Evolutionary conservation across 2,888 invertebrate species (phyloP).

Genomic region (Homarus gammarus): DNA sequence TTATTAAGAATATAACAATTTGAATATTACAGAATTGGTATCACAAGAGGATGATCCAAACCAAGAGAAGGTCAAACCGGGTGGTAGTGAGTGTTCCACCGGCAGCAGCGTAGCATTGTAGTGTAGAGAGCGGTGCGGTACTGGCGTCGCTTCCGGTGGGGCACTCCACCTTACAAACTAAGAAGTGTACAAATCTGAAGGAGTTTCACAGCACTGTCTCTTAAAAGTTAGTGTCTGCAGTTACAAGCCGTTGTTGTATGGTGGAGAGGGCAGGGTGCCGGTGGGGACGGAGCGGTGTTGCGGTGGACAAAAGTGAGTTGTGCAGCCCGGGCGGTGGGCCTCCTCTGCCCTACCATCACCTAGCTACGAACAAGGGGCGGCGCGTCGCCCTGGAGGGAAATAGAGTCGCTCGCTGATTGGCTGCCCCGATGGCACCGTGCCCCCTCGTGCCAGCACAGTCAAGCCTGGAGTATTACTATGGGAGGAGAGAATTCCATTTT

Average conservation of each 20-base stretch:
- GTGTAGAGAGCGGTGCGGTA: slow-evolving; percentile 5
- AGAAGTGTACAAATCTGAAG: slow-evolving; percentile 70
- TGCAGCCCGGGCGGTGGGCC: slow-evolving; percentile 1
- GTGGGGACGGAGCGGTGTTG: slow-evolving; percentile 34
- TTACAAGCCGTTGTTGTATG: slow-evolving; percentile 69
- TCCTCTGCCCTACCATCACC: slow-evolving; percentile 29
- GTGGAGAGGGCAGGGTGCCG: slow-evolving; percentile 46
- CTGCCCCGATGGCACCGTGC: slow-evolving; percentile 50
- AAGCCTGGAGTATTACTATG: slow-evolving; percentile 72
- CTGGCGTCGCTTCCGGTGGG: slow-evolving; percentile 13
- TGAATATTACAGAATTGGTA: slow-evolving; percentile 72
- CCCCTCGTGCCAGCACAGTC: slow-evolving; percentile 71
- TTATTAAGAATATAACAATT: slow-evolving; percentile 73
- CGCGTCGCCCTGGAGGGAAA: slow-evolving; percentile 57
- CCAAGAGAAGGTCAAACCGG: slow-evolving; percentile 26
- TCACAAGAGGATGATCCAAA: slow-evolving; percentile 57
- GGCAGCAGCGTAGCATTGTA: slow-evolving; percentile 10
- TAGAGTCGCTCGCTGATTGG: slow-evolving; percentile 49
- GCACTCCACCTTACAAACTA: slow-evolving; percentile 61
- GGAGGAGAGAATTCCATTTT: slow-evolving; percentile 62
- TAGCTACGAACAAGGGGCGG: slow-evolving; percentile 50
- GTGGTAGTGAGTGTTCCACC: slow-evolving; percentile 34
- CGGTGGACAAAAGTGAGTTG: slow-evolving; percentile 39
- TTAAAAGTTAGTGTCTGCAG: slow-evolving; percentile 72
- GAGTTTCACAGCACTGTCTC: slow-evolving; percentile 71